Conservation (phyloP, 2,797 vertebrate species). For the Pipistrellus kuhlii region DNA sequence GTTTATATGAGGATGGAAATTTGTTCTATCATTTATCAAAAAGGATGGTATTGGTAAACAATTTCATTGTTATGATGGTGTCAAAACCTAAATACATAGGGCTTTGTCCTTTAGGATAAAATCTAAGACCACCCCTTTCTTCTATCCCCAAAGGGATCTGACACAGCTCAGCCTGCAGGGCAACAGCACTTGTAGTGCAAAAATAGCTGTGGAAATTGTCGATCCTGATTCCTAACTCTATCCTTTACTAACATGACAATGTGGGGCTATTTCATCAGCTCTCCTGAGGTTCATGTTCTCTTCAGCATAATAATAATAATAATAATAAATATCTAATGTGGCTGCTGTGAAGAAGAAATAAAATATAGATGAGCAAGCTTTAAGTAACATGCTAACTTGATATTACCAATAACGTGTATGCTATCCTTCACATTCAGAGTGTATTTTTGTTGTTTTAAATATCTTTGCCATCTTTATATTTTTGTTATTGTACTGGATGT, state of each 20-base stretch:
- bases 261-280: neutral
- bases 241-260: neutral
- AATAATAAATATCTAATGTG: neutral
- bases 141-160: neutral
- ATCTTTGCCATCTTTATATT: neutral
- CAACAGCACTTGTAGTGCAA: neutral
- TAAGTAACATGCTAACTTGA: neutral
- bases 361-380: neutral
- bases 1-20: neutral
- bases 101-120: neutral
- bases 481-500: neutral
- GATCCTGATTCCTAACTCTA: neutral
- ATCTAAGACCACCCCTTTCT: neutral
- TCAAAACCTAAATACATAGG: neutral
- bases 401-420: neutral
- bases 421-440: neutral
- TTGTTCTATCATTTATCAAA: neutral
- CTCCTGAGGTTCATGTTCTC: neutral
- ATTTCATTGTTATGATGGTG: neutral
- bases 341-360: neutral
- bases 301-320: neutral
- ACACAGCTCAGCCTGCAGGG: neutral
- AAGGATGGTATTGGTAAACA: neutral
- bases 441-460: neutral
- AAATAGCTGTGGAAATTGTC: neutral